Evolutionary conservation across 37 sponge, comb jelly and placozoan species (phyloP).

Genomic region (Mnemiopsis leidyi): DNA sequence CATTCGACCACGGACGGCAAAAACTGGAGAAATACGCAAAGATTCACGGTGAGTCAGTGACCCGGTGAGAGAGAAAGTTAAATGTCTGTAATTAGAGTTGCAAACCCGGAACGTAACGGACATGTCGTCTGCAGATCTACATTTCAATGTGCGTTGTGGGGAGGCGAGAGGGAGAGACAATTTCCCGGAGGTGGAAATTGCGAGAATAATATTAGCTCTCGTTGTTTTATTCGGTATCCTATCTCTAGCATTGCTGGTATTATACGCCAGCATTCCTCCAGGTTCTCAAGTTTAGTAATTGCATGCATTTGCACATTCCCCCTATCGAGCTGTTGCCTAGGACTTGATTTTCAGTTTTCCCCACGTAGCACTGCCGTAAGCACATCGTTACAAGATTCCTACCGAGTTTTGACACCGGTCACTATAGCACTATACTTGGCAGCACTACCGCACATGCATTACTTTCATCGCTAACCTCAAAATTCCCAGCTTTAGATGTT

Average conservation of each 20-base stretch:
- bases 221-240: neutral
- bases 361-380: too few species aligned
- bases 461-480: too few species aligned
- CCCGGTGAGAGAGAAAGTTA: too few species aligned
- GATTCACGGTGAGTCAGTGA: neutral
- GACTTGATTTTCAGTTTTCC: too few species aligned
- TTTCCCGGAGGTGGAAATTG: neutral
- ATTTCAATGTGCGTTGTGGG: too few species aligned
- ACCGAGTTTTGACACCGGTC: too few species aligned
- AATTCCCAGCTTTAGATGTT: too few species aligned
- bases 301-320: neutral
- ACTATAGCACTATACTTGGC: too few species aligned
- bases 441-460: too few species aligned
- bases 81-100: neutral
- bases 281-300: neutral
- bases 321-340: neutral
- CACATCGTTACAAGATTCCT: too few species aligned
- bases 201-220: neutral
- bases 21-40: conserved; percentile 25
- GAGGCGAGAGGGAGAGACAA: too few species aligned
- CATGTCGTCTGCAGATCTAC: neutral
- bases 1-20: neutral
- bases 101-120: neutral
- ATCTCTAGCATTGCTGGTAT: neutral
- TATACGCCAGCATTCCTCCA: neutral